A percentile compares a stretch with the other conserved stretches of the same genome.
These are phyloP conservation scores for Perizoma affinitatum DNA, from an alignment of 2,888 invertebrate species.

Conservation along the genomic window DNA sequence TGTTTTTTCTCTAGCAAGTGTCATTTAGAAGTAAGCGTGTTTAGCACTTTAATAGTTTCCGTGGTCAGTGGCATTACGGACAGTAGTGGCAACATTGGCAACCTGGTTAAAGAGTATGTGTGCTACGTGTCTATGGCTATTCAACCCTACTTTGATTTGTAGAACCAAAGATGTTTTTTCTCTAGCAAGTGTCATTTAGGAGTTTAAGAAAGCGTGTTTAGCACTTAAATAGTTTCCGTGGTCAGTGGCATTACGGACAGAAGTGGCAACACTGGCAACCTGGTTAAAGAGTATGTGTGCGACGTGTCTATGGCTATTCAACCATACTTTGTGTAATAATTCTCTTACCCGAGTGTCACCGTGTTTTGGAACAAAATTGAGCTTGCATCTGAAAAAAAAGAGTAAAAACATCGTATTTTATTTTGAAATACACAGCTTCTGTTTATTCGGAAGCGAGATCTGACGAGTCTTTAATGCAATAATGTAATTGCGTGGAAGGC, in stretches of 20 bases:
- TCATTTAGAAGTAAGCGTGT: too few relatives aligned
- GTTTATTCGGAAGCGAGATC: too few relatives aligned
- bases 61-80: background rate
- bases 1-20: background rate
- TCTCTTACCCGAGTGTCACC: too few relatives aligned
- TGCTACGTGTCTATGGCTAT: background rate
- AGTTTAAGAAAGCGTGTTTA: background rate
- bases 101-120: background rate
- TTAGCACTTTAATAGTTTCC: background rate
- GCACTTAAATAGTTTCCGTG: background rate
- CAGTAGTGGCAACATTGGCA: constrained; percentile 2
- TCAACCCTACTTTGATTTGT: background rate
- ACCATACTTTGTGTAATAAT: background rate
- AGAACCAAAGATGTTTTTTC: background rate
- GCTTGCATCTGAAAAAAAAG: too few relatives aligned
- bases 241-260: background rate
- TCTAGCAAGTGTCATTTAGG: too few relatives aligned
- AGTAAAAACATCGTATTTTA: too few relatives aligned
- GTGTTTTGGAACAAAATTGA: too few relatives aligned
- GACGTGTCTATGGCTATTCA: background rate
- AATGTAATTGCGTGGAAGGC: too few relatives aligned
- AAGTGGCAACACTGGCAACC: constrained; percentile 1
- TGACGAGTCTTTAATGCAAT: too few relatives aligned
- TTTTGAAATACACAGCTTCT: too few relatives aligned
- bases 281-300: background rate